phyloP scores from a whole-genome alignment of 2,888 invertebrate species.

The Paralinhomoeus sp. region DNA sequence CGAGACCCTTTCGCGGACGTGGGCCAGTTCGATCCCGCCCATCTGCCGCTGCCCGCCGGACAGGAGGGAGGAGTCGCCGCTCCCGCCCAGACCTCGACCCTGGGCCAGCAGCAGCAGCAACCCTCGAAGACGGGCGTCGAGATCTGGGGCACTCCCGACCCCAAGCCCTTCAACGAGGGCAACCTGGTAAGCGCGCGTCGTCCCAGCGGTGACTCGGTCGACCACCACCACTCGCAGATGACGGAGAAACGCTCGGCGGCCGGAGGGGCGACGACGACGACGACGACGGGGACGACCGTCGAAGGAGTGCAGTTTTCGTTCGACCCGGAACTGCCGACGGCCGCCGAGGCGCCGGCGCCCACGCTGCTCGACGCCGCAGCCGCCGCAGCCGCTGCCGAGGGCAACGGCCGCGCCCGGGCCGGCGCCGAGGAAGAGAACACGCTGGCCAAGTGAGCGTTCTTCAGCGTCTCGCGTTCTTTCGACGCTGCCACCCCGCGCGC shows the following conservation, averaged over 20 bases:
- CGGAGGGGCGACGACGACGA: neutral
- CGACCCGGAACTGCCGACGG: slow-evolving; percentile 36
- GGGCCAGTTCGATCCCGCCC: too few relatives aligned
- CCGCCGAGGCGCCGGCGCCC: too few relatives aligned
- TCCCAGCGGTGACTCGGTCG: too few relatives aligned
- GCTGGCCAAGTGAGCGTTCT: too few relatives aligned
- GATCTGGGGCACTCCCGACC: slow-evolving; percentile 5
- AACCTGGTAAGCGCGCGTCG: too few relatives aligned
- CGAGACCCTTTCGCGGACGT: too few relatives aligned
- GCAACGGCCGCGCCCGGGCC: neutral
- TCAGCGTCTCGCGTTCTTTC: too few relatives aligned
- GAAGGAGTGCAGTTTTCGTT: slow-evolving; percentile 77
- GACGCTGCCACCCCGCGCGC: too few relatives aligned
- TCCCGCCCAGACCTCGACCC: too few relatives aligned
- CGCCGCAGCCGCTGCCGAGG: neutral
- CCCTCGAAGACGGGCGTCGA: slow-evolving; percentile 3
- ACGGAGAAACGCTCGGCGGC: neutral
- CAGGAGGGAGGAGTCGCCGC: neutral
- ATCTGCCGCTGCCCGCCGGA: too few relatives aligned
- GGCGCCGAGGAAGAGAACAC: too few relatives aligned
- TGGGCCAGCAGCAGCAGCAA: neutral
- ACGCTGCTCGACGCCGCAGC: too few relatives aligned
- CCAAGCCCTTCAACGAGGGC: neutral
- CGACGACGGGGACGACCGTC: slow-evolving; percentile 34
- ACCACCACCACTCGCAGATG: neutral